phyloP scores from a whole-genome alignment of 2,888 invertebrate genomes.

The Elysia crispata region DNA sequence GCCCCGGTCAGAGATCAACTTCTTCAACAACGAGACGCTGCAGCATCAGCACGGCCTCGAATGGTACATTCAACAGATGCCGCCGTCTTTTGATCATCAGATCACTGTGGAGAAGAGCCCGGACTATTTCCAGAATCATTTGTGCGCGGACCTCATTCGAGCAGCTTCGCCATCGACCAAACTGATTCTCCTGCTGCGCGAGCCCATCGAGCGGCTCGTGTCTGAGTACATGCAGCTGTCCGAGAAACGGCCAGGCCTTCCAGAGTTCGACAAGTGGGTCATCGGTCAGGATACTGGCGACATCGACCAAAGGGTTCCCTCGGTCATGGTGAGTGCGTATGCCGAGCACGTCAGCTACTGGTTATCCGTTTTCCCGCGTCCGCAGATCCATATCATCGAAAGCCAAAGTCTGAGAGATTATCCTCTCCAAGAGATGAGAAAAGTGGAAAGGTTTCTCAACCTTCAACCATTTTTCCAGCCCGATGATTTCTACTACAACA shows the following conservation, averaged over 20 bases:
- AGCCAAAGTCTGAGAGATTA: conserved; percentile 22
- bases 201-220: conserved; percentile 45
- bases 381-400: conserved; percentile 38
- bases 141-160: conserved; percentile 22
- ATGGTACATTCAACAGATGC: conserved; percentile 46
- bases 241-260: conserved; percentile 26
- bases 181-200: conserved; percentile 34
- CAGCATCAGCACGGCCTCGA: neutral
- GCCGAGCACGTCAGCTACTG: conserved; percentile 23
- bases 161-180: conserved; percentile 10
- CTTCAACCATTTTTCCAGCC: conserved; percentile 10
- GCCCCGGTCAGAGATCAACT: conserved; percentile 27
- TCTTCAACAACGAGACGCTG: conserved; percentile 29
- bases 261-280: conserved; percentile 36
- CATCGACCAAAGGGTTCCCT: conserved; percentile 15
- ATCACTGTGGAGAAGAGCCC: conserved; percentile 46
- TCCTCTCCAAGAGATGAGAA: conserved; percentile 37
- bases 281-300: neutral
- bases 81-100: conserved; percentile 17
- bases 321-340: conserved; percentile 30
- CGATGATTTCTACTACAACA: conserved; percentile 40
- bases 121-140: conserved; percentile 28
- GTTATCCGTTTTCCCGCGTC: conserved; percentile 29
- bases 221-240: conserved; percentile 46
- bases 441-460: conserved; percentile 38